phyloP scores from a whole-genome alignment of 2,113 vertebrate genomes.

The Aspidoscelis tigris region DNA sequence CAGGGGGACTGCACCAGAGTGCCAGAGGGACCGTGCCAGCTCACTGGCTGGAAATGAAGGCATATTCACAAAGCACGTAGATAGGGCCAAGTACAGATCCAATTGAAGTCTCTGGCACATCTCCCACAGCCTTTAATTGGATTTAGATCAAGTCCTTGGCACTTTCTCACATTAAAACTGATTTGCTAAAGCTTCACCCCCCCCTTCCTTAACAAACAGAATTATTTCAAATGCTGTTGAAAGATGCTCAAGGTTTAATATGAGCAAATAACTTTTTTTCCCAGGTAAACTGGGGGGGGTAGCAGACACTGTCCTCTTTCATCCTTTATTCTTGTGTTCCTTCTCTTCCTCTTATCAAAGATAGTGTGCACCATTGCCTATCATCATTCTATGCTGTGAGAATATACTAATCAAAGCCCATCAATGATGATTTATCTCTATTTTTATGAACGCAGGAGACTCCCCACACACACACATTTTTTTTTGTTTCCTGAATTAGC shows the following conservation, averaged over 20 bases:
- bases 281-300: background rate
- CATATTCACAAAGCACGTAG: background rate
- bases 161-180: background rate
- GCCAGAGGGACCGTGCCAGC: conserved; percentile 25
- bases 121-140: background rate
- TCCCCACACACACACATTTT: too few species aligned
- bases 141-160: conserved; percentile 8
- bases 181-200: background rate
- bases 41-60: conserved; percentile 37
- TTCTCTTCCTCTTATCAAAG: background rate
- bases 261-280: background rate
- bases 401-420: too few species aligned
- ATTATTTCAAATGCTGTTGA: background rate
- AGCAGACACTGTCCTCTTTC: background rate
- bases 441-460: too few species aligned
- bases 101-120: background rate
- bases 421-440: too few species aligned
- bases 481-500: too few species aligned
- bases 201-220: conserved; percentile 1
- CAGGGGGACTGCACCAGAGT: conserved; percentile 19
- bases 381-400: background rate
- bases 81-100: conserved; percentile 22
- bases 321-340: background rate
- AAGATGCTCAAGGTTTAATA: conserved; percentile 8
- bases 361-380: background rate